Evolutionary conservation across 2,888 invertebrate species (phyloP), one percentile per base, ranked within the genome.

Genomic region (Trilocha varians): DNA sequence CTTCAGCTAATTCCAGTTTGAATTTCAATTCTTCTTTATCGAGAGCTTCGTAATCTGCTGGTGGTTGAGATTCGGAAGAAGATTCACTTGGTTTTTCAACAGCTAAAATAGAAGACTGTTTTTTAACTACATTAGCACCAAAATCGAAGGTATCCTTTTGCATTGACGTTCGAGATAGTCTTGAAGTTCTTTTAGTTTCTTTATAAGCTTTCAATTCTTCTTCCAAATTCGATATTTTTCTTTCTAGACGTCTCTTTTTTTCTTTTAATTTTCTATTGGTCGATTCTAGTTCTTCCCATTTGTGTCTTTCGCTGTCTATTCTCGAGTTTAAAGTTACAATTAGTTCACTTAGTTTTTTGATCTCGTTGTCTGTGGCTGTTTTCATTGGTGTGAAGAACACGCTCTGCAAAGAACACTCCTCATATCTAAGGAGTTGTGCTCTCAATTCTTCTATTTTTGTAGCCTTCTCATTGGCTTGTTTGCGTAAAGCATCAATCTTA

Each of bases 1-100:
- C 91, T 55, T 91, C 88, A 0, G 91, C 85, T 41, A 92, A 66
- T 59, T 90, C 90, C 41, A 91, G 62, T 57, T 76, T 85, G 49
- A 65, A 84, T 60, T 71, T 79, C 8, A 85, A 55, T 41, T 78
- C 82, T 17, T 83, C 83, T 57, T 69, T 78, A 38, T 82, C 82
- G 5, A 79, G 50, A 35, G 43, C 41, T n/a, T 78, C 78, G 16
- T 63, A 60, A 16, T 43, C 59, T 18, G 75, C 75, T 1, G 51
- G 50, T 13, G 55, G 50, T 34, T 65, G 65, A 8, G 69, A 62
- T 16, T 77, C 76, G 8, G 71, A 60, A 9, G 64, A 57, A 13
- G 59, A 61, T 2, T 76, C 72, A 45, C 67, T 74, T n/a, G 66
- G 63, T 55, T 69, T 77, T 35, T 71, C 73, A 4, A 68, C 51